phyloP scores from a whole-genome alignment of 2,888 invertebrate genomes.

The Brachynemurus nebulosus region DNA sequence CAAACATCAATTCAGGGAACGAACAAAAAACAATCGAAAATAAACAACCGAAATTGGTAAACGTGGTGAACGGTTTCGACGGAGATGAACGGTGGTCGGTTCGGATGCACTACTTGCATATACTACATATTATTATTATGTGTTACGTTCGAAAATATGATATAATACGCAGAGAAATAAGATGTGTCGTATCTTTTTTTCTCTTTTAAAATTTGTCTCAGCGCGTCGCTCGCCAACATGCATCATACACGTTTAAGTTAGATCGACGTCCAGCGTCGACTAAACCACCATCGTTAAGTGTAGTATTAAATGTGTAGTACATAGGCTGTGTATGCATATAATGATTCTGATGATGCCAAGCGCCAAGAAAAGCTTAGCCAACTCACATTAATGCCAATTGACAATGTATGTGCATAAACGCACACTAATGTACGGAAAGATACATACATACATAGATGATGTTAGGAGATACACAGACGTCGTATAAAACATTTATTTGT shows the following conservation, averaged over 20 bases:
- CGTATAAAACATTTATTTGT: too few relatives aligned
- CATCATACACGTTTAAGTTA: neutral
- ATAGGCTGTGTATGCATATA: too few relatives aligned
- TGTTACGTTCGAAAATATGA: neutral
- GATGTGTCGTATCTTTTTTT: neutral
- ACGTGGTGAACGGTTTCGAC: neutral
- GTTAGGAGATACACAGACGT: too few relatives aligned
- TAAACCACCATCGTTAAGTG: neutral
- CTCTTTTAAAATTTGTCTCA: neutral
- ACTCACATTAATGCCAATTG: conserved; percentile 3
- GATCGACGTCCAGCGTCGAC: conserved; percentile 7
- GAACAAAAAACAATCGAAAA: too few relatives aligned
- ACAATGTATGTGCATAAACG: too few relatives aligned
- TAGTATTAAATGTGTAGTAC: too few relatives aligned
- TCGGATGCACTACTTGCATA: too few relatives aligned
- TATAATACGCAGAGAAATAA: neutral
- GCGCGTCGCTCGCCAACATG: neutral
- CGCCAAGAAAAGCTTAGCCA: conserved; percentile 6
- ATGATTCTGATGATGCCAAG: neutral
- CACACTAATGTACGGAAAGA: too few relatives aligned
- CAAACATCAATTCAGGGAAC: too few relatives aligned
- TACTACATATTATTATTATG: neutral
- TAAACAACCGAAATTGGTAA: neutral
- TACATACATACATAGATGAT: too few relatives aligned
- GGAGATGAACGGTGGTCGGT: neutral